These are phyloP conservation scores for Phyllotis vaccarum DNA, from an alignment of 2,797 vertebrate genomes.

Conservation along the genomic window DNA sequence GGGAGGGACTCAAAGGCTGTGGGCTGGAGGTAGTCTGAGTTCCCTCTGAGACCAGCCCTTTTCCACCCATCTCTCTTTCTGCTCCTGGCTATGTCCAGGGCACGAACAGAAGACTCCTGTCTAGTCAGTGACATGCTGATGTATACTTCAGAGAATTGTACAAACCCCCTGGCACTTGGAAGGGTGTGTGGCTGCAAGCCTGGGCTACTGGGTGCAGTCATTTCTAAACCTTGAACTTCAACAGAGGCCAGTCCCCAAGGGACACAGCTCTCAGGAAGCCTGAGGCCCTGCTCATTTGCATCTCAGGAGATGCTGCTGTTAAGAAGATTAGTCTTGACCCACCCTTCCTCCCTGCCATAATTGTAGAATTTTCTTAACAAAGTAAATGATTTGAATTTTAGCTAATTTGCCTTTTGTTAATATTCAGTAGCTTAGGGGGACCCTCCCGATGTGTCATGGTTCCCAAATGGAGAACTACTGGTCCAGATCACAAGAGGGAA, in stretches of 20 bases:
- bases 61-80: background rate
- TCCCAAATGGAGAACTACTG: background rate
- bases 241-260: background rate
- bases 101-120: background rate
- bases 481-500: background rate
- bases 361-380: background rate
- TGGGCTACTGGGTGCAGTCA: no score
- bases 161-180: background rate
- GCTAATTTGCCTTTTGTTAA: background rate
- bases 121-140: background rate
- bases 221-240: background rate
- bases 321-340: background rate
- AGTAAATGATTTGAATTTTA: slow-evolving; percentile 1
- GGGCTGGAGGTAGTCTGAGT: no score
- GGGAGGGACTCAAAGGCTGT: background rate
- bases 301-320: background rate
- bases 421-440: background rate
- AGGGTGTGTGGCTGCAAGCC: background rate
- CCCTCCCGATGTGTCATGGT: rapidly evolving
- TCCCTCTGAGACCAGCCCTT: background rate
- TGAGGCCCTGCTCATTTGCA: background rate
- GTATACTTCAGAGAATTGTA: background rate
- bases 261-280: background rate
- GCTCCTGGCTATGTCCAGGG: background rate
- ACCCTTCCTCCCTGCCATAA: background rate